Conservation (phyloP, 2,888 invertebrate species). For the Tetheella fluctuosa region DNA sequence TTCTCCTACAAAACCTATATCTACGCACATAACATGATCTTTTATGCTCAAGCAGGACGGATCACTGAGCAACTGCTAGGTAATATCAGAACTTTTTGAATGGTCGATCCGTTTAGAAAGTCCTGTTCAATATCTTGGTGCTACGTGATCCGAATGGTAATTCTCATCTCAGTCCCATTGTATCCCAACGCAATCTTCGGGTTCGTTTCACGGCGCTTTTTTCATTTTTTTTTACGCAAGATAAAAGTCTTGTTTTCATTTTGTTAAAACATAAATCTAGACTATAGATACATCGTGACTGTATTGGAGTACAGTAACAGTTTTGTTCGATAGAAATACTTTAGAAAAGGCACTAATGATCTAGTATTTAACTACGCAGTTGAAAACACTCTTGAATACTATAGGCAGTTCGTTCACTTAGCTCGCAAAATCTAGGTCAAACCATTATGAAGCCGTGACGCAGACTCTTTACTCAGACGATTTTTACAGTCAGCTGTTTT, state of each 20-base stretch:
- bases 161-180: conserved; percentile 7
- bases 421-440: conserved; percentile 37
- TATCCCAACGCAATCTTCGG: not conserved
- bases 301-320: not conserved
- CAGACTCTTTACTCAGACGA: conserved; percentile 23
- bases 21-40: not conserved
- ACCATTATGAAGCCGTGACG: conserved; percentile 27
- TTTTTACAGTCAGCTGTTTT: conserved; percentile 38
- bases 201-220: not conserved
- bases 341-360: conserved; percentile 4
- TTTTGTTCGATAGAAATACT: not conserved
- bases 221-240: not conserved
- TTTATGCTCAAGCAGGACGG: not conserved
- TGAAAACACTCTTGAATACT: conserved; percentile 27
- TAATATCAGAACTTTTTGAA: not conserved
- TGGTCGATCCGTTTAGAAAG: too few relatives aligned
- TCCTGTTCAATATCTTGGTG: conserved; percentile 21
- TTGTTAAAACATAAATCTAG: not conserved
- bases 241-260: not conserved
- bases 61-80: not conserved
- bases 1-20: not conserved
- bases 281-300: too few relatives aligned
- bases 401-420: conserved; percentile 35
- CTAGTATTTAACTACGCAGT: conserved; percentile 16
- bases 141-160: conserved; percentile 23